Evolutionary conservation across 1,140 invertebrate genomes (phyloP).

Genomic region (Choristoneura fumiferana): DNA sequence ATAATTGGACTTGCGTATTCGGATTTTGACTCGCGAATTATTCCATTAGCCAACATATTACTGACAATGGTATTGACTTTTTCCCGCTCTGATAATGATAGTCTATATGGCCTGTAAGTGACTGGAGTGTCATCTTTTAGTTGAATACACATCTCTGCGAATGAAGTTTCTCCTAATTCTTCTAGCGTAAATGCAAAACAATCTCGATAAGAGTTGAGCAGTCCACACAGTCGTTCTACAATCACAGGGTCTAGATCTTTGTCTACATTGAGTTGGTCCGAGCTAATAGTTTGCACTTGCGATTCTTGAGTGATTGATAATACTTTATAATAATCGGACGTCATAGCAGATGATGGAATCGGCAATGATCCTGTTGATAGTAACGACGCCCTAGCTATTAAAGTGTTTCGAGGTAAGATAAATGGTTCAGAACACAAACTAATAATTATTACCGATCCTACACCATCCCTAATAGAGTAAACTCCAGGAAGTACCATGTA

Average conservation of each 20-base stretch:
- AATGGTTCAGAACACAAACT: background rate
- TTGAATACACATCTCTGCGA: slow-evolving; percentile 19
- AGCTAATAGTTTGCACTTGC: background rate
- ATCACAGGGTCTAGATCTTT: background rate
- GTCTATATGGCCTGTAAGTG: slow-evolving; percentile 18
- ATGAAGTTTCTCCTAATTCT: slow-evolving; percentile 8
- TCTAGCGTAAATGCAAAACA: slow-evolving; percentile 8
- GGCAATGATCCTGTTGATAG: background rate
- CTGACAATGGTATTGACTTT: background rate
- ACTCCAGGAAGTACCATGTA: slow-evolving; percentile 8
- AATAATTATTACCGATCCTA: background rate
- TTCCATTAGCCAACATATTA: slow-evolving; percentile 2
- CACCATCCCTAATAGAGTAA: background rate
- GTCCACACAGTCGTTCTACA: background rate
- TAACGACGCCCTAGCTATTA: background rate
- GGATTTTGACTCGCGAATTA: slow-evolving; percentile 9
- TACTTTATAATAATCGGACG: background rate
- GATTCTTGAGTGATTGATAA: background rate
- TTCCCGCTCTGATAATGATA: slow-evolving; percentile 10
- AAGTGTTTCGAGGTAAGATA: background rate
- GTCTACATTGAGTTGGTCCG: slow-evolving; percentile 4
- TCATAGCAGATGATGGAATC: too few species aligned
- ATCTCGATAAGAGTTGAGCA: slow-evolving; percentile 7
- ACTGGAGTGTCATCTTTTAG: slow-evolving; percentile 18
- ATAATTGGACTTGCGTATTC: slow-evolving; percentile 20